A percentile compares a stretch with the other conserved stretches of the same genome.
These are phyloP conservation scores for Falco novaeseelandiae DNA, from an alignment of 2,797 vertebrate genomes.

Conservation along the genomic window DNA sequence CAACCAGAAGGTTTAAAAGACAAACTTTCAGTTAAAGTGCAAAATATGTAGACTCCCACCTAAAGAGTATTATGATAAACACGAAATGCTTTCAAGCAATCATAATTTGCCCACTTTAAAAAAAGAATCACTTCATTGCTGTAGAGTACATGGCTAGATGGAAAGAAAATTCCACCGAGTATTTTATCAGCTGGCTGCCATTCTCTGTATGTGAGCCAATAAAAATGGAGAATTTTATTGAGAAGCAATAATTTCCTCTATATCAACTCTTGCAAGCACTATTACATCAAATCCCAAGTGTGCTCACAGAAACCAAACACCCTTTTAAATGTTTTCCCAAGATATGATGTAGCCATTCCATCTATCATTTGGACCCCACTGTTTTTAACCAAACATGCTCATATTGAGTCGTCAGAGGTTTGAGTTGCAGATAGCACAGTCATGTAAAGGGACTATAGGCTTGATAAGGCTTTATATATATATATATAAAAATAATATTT, in stretches of 20 bases:
- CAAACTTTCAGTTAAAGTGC: not conserved
- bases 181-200: slow-evolving; percentile 67
- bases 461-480: not conserved
- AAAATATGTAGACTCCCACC: not conserved
- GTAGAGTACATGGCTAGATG: not conserved
- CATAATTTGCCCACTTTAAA: not conserved
- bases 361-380: slow-evolving; percentile 24
- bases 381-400: slow-evolving; percentile 22
- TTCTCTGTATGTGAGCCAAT: slow-evolving; percentile 53
- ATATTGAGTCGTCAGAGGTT: not conserved
- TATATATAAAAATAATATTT: too few relatives aligned
- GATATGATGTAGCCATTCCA: slow-evolving; percentile 47
- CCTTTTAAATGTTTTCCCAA: slow-evolving; percentile 51
- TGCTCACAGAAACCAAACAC: slow-evolving; percentile 42
- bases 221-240: slow-evolving; percentile 70
- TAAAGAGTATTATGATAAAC: not conserved
- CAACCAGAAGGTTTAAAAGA: not conserved
- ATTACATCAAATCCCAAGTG: slow-evolving; percentile 55
- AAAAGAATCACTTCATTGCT: not conserved
- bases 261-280: slow-evolving; percentile 49
- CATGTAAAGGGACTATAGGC: not conserved
- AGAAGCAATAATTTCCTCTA: slow-evolving; percentile 60
- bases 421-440: not conserved
- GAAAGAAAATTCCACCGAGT: slow-evolving; percentile 33
- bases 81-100: not conserved